phyloP scores from a whole-genome alignment of 2,113 vertebrate species.

The Microcebus jonahi region DNA sequence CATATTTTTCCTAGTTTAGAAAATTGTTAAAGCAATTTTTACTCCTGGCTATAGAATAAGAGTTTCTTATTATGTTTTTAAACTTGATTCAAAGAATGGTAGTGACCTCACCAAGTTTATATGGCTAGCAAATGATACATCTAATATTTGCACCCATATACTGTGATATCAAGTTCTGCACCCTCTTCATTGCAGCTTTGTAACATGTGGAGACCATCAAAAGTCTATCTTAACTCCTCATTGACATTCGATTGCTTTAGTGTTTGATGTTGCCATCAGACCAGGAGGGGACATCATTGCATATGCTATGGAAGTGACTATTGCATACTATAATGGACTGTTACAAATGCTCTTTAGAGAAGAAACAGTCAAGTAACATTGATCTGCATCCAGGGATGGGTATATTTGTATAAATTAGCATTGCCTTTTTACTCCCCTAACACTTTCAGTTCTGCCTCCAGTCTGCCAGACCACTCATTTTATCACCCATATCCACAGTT shows the following conservation, averaged over 20 bases:
- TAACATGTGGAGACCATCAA: too few relatives aligned
- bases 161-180: not conserved
- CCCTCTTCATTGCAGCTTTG: not conserved
- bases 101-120: not conserved
- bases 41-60: not conserved
- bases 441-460: not conserved
- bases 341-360: not conserved
- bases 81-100: not conserved
- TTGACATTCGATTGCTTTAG: not conserved
- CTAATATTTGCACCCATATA: not conserved
- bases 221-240: not conserved
- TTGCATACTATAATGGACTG: not conserved
- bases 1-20: not conserved
- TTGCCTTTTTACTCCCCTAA: not conserved
- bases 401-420: not conserved
- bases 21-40: not conserved
- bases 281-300: not conserved
- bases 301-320: not conserved
- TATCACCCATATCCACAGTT: not conserved
- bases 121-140: not conserved
- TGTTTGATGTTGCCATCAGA: not conserved
- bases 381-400: not conserved
- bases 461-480: not conserved
- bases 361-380: too few relatives aligned
- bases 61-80: not conserved